Base-by-base conservation (phyloP, 1,140 invertebrate genomes). In the Lordiphosa collinella region DNA sequence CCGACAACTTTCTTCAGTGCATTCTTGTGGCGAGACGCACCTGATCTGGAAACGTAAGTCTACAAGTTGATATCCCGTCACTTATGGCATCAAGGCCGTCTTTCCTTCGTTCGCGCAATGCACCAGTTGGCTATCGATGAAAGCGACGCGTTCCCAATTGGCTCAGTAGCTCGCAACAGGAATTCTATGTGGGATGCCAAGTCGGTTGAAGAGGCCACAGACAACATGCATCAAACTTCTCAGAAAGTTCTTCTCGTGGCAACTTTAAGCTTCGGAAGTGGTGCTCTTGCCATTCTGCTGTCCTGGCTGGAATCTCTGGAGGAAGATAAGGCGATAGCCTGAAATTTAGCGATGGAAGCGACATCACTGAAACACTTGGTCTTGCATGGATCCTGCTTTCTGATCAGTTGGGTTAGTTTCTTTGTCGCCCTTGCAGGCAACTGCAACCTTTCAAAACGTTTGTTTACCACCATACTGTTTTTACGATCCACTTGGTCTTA, bases 1-100 rank as follows among this genome's bases (percentile, higher is more conserved):
- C 76, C 4, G 73, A 90, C 53, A 43, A 67, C 5, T 65, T 87
- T 25, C 87, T 84, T 36, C 90, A 91, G 61, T 54, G 72, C 38
- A 90, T 91, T 91, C 12, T 18, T 91, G 5, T 91, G 90, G 89
- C 58, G 89, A 18, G 11, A 51, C 0, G 25, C 50, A 8, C 64
- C 65, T 10, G n/a, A 12, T 3, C 4, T 4, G 4, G 25, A 82
- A 6, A 31, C 84, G 4, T 41, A 66, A 40, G 69, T 61, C 5
- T 74, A 72, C 5, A 62, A 61, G 12, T 8, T 61, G n/a, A 71
- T 84, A 2, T 2, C 2, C 16, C 3, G 16, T 18, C 2, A 18
- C 16, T 18, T 18, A 18, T 22, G 2, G 22, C 3, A 74, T 64
- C 36, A 50, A 62, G 8, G 57, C 46, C 71, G 9, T 56, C 85